Conservation (phyloP, 2,888 invertebrate species). For the Eucriotettix oculatus region DNA sequence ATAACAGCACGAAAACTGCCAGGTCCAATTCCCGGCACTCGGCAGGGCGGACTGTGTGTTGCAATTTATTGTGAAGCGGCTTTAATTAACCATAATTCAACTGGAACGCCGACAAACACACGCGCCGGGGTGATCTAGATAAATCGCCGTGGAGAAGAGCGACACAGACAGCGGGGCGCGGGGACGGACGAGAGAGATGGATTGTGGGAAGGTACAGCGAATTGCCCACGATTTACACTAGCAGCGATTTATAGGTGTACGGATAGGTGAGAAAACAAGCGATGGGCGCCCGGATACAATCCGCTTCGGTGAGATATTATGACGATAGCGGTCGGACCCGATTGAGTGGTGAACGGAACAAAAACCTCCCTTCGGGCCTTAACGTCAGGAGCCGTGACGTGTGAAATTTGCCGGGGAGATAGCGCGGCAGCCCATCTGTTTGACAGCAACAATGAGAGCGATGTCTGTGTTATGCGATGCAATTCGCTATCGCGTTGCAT, state of each 20-base stretch:
- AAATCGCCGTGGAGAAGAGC: background rate
- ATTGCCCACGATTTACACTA: background rate
- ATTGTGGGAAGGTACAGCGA: too few species aligned
- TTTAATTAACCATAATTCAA: background rate
- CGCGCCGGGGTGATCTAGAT: background rate
- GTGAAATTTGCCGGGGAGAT: too few species aligned
- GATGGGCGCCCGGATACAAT: background rate
- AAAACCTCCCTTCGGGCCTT: too few species aligned
- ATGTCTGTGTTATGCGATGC: too few species aligned
- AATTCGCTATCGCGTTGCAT: too few species aligned
- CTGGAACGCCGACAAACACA: background rate
- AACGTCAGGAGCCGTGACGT: too few species aligned
- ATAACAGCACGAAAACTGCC: background rate
- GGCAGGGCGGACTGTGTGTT: background rate
- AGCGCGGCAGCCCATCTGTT: too few species aligned
- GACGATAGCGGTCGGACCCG: too few species aligned
- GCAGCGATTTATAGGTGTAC: background rate
- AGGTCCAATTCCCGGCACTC: background rate
- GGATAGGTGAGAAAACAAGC: background rate
- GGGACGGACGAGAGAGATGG: background rate
- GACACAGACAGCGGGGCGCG: background rate
- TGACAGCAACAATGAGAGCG: too few species aligned
- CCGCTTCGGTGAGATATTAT: too few species aligned
- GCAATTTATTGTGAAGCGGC: background rate
- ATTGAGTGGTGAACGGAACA: too few species aligned